Evolutionary conservation across 2,888 invertebrate species (phyloP).

Genomic region (Taphrorychus bicolor): DNA sequence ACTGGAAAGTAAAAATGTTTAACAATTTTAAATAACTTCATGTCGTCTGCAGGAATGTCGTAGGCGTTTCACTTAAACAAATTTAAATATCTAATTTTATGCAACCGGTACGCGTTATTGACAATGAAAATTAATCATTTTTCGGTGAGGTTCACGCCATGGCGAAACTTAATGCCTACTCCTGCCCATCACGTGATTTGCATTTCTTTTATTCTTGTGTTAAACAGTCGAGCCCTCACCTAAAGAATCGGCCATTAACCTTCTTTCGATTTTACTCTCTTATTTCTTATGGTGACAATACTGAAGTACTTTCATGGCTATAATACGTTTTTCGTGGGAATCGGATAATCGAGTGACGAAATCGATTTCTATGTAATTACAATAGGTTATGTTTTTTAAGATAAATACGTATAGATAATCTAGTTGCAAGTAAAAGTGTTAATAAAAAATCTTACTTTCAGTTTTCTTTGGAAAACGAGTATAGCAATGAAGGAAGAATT

Average conservation of each 20-base stretch:
- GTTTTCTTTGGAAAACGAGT: too few relatives aligned
- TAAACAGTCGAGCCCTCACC: background rate
- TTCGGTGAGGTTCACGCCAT: slow-evolving; percentile 1
- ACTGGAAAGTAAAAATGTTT: background rate
- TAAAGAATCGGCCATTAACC: slow-evolving; percentile 14
- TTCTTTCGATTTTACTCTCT: slow-evolving; percentile 1
- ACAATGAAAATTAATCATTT: slow-evolving; percentile 29
- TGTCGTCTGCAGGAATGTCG: slow-evolving; percentile 4
- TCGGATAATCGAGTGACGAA: background rate
- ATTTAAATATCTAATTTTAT: slow-evolving; percentile 27
- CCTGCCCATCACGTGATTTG: background rate
- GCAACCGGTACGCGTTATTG: slow-evolving; percentile 26
- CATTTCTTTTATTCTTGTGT: slow-evolving; percentile 6
- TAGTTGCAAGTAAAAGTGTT: too few relatives aligned
- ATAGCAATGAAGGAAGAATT: too few relatives aligned
- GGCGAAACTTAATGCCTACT: slow-evolving; percentile 9
- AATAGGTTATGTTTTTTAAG: background rate
- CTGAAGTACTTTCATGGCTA: background rate
- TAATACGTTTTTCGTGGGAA: background rate
- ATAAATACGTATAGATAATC: too few relatives aligned
- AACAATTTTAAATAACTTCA: background rate
- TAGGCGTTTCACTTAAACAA: slow-evolving; percentile 27
- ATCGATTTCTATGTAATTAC: background rate
- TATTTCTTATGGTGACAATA: background rate
- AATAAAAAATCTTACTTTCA: too few relatives aligned